These are phyloP conservation scores for Tortrix viridana DNA, from an alignment of 2,888 invertebrate species.

Conservation along the genomic window DNA sequence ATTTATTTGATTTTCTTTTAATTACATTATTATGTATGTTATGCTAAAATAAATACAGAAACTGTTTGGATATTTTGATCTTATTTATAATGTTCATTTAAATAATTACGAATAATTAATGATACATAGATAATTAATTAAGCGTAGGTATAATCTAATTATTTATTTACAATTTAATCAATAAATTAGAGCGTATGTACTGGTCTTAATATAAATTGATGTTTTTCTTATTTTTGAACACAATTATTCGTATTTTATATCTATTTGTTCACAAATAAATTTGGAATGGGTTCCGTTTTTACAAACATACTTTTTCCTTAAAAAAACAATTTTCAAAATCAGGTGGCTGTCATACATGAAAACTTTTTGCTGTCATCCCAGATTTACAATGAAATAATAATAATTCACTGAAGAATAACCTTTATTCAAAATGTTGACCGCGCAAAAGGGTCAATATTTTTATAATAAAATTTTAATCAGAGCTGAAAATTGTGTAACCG, in stretches of 20 bases:
- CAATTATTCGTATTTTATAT: conserved; percentile 20
- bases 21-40: conserved; percentile 73
- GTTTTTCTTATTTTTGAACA: conserved; percentile 27
- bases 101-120: conserved; percentile 71
- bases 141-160: conserved; percentile 73
- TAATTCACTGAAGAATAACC: too few relatives aligned
- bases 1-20: conserved; percentile 81
- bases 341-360: too few relatives aligned
- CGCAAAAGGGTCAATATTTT: too few relatives aligned
- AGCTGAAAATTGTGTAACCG: too few relatives aligned
- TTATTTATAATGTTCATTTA: conserved; percentile 75
- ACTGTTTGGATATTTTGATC: conserved; percentile 72
- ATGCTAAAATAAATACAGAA: conserved; percentile 84
- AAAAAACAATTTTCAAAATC: too few relatives aligned
- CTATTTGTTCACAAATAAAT: not conserved
- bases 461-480: too few relatives aligned
- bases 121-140: conserved; percentile 65
- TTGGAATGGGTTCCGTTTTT: not conserved
- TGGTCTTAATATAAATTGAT: conserved; percentile 17
- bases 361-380: too few relatives aligned
- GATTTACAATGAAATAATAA: too few relatives aligned
- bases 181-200: conserved; percentile 59
- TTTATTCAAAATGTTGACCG: too few relatives aligned
- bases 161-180: conserved; percentile 76
- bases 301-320: not conserved